These are phyloP conservation scores for Pyralis farinalis DNA, from an alignment of 2,888 invertebrate genomes.

Conservation along the genomic window DNA sequence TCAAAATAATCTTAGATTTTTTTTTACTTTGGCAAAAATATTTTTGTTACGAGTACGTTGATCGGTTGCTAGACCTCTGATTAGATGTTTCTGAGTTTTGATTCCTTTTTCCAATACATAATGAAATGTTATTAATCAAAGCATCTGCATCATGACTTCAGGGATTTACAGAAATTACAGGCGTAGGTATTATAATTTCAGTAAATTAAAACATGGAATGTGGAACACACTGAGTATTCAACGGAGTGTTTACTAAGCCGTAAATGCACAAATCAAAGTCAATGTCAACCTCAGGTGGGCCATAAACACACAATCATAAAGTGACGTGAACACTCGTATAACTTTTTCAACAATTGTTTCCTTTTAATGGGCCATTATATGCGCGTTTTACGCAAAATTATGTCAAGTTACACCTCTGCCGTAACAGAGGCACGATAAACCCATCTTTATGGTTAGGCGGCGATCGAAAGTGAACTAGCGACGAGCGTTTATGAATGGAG, in stretches of 20 bases:
- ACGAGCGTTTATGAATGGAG: slow-evolving; percentile 70
- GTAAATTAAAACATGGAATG: not conserved
- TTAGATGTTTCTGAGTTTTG: slow-evolving; percentile 16
- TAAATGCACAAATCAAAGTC: slow-evolving; percentile 79
- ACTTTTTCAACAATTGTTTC: slow-evolving; percentile 81
- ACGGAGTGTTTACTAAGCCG: slow-evolving; percentile 62
- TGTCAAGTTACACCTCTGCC: slow-evolving; percentile 78
- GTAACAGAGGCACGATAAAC: slow-evolving; percentile 75
- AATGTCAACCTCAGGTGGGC: slow-evolving; percentile 77
- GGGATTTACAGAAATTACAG: too few species aligned
- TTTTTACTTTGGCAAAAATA: slow-evolving; percentile 14
- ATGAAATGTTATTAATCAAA: too few species aligned
- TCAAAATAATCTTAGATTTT: slow-evolving; percentile 26
- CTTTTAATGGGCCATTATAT: slow-evolving; percentile 79
- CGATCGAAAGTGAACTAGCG: slow-evolving; percentile 72
- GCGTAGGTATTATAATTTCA: not conserved
- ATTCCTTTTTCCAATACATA: not conserved
- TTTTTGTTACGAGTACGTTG: too few species aligned
- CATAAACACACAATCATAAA: slow-evolving; percentile 79
- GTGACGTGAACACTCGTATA: slow-evolving; percentile 76
- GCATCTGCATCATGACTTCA: too few species aligned
- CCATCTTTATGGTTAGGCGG: slow-evolving; percentile 73
- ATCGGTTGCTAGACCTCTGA: slow-evolving; percentile 19
- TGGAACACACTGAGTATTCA: slow-evolving; percentile 42
- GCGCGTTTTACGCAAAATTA: slow-evolving; percentile 79